Evolutionary conservation across 30 jellyfish, hydroid and myxozoan genomes (phyloP), one percentile per base, ranked within the genome.

Genomic region (Cassiopea xamachana): DNA sequence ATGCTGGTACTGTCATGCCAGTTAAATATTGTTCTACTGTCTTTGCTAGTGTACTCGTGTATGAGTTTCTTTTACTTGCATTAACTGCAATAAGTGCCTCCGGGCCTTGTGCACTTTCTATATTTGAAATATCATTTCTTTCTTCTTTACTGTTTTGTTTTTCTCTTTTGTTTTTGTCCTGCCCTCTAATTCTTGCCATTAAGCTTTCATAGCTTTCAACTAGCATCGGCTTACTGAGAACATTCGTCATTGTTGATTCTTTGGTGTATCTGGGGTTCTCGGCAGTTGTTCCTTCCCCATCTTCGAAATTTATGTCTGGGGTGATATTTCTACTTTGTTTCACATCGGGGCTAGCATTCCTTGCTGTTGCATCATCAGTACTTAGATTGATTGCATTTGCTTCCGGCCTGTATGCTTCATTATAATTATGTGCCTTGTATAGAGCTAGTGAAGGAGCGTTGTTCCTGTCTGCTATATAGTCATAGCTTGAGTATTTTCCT

Each of bases 1-100:
- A 49, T 27, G 62, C 77, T 7, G 92, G 92, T 0, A 84, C 85
- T 27, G 85, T 69, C 72, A 84, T 74, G 18, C 80, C 92, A 18
- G 75, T 19, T 19, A 84, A 55, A 44, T 64, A 62, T 19, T 84
- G 83, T 72, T 84, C 92, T 1, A 84, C 92, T 12, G 92, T 69
- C 5, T 71, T 51, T 0, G 92, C 59, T 2, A 84, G 60, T 46
- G 84, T 60, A 44, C 71, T 79, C 9, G 92, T 84, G 72, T 84
- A 84, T 14, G 92, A 69, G 55, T 48, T 60, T 43, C 61, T 79
- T 60, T 80, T 80, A 49, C 72, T 80, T 80, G 69, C 73, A n/a
- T 61, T 80, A 69, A n/a, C 55, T 46, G 69, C 47, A n/a, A 43
- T 75, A 14, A 2, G 44, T 2, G 13, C 69, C 55, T 46, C 2